Evolutionary conservation across 2,888 invertebrate species (phyloP).

Genomic region (Mythimna albipuncta): DNA sequence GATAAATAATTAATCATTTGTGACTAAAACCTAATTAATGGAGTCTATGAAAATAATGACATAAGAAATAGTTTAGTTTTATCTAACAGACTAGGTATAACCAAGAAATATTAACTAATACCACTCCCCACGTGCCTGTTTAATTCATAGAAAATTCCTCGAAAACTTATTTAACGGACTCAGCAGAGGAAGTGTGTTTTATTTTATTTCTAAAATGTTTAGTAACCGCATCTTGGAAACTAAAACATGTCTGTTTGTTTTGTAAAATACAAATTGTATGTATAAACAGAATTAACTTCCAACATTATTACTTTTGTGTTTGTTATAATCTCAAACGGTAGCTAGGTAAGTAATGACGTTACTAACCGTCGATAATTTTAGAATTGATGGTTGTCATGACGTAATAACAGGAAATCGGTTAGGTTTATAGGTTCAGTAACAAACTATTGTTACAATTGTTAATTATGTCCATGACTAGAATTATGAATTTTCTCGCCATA

Average conservation of each 20-base stretch:
- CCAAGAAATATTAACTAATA: neutral
- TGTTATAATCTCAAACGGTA: neutral
- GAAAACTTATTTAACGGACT: constrained; percentile 5
- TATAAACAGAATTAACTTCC: constrained; percentile 14
- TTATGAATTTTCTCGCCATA: too few relatives aligned
- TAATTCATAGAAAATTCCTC: neutral
- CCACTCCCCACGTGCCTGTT: neutral
- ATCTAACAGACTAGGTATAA: neutral
- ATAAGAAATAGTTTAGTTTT: neutral
- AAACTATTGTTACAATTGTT: neutral
- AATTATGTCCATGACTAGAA: too few relatives aligned
- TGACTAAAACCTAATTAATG: too few relatives aligned
- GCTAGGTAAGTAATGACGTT: neutral
- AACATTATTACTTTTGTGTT: constrained; percentile 9
- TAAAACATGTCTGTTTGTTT: constrained; percentile 44
- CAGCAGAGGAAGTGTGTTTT: constrained; percentile 23
- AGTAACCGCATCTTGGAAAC: constrained; percentile 17
- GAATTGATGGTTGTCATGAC: constrained; percentile 22
- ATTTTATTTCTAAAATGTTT: constrained; percentile 41
- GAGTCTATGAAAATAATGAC: neutral
- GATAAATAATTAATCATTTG: too few relatives aligned
- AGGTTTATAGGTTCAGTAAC: constrained; percentile 3
- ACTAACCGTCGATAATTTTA: constrained; percentile 24
- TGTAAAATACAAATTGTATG: constrained; percentile 19
- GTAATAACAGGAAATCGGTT: constrained; percentile 11